These are phyloP conservation scores for Hoplostethus atlanticus DNA, from an alignment of 2,797 vertebrate species.

Conservation along the genomic window DNA sequence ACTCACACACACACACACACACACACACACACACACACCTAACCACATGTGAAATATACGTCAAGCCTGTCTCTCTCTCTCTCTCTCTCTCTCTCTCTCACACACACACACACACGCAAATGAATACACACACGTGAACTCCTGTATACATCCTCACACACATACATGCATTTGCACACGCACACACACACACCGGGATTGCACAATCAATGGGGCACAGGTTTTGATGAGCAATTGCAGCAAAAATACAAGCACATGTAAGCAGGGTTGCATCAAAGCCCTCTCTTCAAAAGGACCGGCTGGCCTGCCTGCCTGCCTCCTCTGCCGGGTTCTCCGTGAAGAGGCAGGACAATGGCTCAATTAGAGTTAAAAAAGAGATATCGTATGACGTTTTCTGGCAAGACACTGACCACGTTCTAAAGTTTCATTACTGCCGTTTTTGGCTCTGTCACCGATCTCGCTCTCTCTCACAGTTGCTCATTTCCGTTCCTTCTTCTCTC, in stretches of 20 bases:
- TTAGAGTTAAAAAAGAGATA: constrained; percentile 17
- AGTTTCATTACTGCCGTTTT: constrained; percentile 16
- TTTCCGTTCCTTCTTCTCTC: no score
- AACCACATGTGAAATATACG: constrained; percentile 39
- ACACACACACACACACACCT: background rate
- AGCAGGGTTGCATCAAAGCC: constrained; percentile 43
- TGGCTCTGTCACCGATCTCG: background rate
- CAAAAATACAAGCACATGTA: background rate
- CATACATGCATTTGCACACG: background rate
- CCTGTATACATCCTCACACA: background rate
- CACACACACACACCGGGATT: background rate
- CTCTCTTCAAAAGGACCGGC: constrained; percentile 32
- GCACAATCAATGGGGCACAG: constrained; percentile 29
- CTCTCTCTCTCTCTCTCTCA: no score
- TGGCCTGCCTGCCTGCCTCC: constrained; percentile 1
- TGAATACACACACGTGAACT: background rate
- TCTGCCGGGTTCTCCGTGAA: constrained; percentile 30
- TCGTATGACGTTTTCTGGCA: constrained; percentile 1
- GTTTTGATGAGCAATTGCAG: constrained; percentile 45
- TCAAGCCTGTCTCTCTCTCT: constrained; percentile 21
- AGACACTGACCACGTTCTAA: no score
- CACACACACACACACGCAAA: background rate
- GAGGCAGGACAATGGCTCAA: constrained; percentile 18
- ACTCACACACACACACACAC: no score
- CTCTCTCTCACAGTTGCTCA: no score